Percentiles rank a stretch among this genome's conserved stretches.
phyloP scores from a whole-genome alignment of 1,140 invertebrate genomes.

The Pissodes strobi region DNA sequence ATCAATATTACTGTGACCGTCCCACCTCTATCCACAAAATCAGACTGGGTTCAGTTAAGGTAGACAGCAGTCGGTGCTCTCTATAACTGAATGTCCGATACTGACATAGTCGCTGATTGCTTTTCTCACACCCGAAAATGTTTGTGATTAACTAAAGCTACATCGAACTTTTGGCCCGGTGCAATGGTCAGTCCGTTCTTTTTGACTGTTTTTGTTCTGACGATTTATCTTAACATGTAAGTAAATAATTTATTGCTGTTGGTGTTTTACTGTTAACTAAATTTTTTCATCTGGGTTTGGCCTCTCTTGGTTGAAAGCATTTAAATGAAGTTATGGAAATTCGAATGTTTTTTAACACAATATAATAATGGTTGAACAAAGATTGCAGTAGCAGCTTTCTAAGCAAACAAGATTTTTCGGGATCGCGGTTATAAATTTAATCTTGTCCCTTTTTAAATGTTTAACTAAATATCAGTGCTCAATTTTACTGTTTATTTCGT shows the following conservation, averaged over 20 bases:
- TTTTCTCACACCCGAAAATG: slow-evolving; percentile 18
- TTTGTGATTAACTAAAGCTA: slow-evolving; percentile 19
- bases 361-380: too few species aligned
- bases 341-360: too few species aligned
- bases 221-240: slow-evolving; percentile 22
- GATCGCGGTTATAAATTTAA: too few species aligned
- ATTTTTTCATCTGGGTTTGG: too few species aligned
- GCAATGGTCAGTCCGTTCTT: slow-evolving; percentile 15
- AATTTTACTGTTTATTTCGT: too few species aligned
- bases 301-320: too few species aligned
- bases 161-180: background rate
- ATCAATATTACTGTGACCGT: slow-evolving; percentile 25
- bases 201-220: slow-evolving; percentile 22
- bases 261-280: too few species aligned
- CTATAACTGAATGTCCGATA: slow-evolving; percentile 22
- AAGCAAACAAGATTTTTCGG: too few species aligned
- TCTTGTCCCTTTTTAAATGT: too few species aligned
- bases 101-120: slow-evolving; percentile 16
- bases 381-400: too few species aligned
- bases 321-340: too few species aligned
- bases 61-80: slow-evolving; percentile 19
- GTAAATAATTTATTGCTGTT: slow-evolving; percentile 23
- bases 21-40: slow-evolving; percentile 26
- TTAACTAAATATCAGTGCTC: too few species aligned
- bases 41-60: slow-evolving; percentile 25